Conservation (phyloP, 53 echinoderm and acorn worm species). For the Zoroaster sp. region DNA sequence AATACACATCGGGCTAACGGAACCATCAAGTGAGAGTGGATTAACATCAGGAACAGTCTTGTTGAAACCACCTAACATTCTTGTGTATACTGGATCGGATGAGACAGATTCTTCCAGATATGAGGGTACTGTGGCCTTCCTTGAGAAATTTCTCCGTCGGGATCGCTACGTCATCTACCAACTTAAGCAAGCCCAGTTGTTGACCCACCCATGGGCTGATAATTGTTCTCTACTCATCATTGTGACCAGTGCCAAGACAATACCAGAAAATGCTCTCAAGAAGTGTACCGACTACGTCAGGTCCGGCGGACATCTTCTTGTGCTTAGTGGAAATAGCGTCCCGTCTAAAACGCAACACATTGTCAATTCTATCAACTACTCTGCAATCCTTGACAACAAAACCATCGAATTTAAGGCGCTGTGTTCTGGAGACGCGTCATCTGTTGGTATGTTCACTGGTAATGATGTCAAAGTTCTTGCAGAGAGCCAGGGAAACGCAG, state of each 20-base stretch:
- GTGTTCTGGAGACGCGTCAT: slow-evolving; percentile 12
- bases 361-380: slow-evolving; percentile 36
- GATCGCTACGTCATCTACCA: slow-evolving; percentile 90
- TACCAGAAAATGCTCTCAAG: slow-evolving; percentile 34
- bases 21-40: not conserved
- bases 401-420: slow-evolving; percentile 39
- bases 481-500: slow-evolving; percentile 60
- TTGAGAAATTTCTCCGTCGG: slow-evolving; percentile 72
- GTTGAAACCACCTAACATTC: slow-evolving; percentile 81
- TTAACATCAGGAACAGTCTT: not conserved
- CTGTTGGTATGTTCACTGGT: not conserved
- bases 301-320: slow-evolving; percentile 75
- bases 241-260: slow-evolving; percentile 32
- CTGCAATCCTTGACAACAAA: not conserved
- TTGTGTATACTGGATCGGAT: slow-evolving; percentile 73
- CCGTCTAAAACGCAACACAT: not conserved
- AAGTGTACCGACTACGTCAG: slow-evolving; percentile 65
- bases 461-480: slow-evolving; percentile 39
- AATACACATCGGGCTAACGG: not conserved
- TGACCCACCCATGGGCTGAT: slow-evolving; percentile 84
- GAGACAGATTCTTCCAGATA: slow-evolving; percentile 57
- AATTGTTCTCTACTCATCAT: slow-evolving; percentile 83
- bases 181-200: slow-evolving; percentile 53
- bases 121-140: slow-evolving; percentile 34
- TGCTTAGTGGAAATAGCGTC: slow-evolving; percentile 29